These are phyloP conservation scores for Brachycybe producta DNA, from an alignment of 2,888 invertebrate genomes.

Conservation along the genomic window DNA sequence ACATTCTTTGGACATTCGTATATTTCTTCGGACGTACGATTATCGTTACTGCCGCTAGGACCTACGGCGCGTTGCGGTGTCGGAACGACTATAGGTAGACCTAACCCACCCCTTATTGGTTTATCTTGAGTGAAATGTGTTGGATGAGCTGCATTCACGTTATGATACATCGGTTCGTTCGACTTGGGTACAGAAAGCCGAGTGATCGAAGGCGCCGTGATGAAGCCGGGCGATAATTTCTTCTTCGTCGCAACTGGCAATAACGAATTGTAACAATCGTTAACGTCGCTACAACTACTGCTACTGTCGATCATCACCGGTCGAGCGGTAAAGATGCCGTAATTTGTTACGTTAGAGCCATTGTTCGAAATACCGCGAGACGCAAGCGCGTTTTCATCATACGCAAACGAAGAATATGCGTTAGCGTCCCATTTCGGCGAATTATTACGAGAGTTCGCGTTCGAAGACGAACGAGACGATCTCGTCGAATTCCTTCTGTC, in stretches of 20 bases:
- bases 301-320: conserved; percentile 8
- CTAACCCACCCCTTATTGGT: background rate
- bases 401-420: no score
- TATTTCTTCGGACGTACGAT: background rate
- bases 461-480: no score
- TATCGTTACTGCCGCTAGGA: background rate
- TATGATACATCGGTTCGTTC: background rate
- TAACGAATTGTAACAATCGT: background rate
- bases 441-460: no score
- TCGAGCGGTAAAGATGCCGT: conserved; percentile 13
- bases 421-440: no score
- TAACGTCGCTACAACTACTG: background rate
- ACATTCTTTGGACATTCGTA: no score
- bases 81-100: background rate
- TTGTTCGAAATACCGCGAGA: no score
- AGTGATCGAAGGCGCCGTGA: background rate
- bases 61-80: background rate
- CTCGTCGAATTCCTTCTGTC: no score
- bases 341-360: no score
- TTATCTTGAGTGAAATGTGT: conserved; percentile 4
- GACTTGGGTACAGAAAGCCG: background rate
- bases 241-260: background rate
- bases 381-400: no score
- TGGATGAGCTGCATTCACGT: background rate
- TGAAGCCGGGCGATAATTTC: background rate